Conservation (phyloP, 2,888 invertebrate species). For the Sphaerophoria rueppellii region DNA sequence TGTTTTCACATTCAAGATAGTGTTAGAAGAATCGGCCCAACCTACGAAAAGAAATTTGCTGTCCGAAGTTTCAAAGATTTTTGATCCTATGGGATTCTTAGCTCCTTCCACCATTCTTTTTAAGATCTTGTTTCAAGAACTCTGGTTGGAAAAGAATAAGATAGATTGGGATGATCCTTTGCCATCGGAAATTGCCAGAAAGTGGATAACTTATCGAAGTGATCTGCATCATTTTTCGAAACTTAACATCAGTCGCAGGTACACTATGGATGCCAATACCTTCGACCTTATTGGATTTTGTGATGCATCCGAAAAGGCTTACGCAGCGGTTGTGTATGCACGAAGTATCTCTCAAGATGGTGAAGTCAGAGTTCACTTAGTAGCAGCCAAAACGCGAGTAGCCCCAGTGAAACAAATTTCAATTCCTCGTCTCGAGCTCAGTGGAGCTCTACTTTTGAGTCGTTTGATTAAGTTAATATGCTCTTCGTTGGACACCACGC, state of each 20-base stretch:
- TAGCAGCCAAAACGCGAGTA: conserved; percentile 13
- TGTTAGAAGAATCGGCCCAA: neutral
- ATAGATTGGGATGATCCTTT: conserved; percentile 4
- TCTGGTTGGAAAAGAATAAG: neutral
- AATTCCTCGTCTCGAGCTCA: conserved; percentile 16
- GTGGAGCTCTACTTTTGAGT: conserved; percentile 10
- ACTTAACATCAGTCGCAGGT: conserved; percentile 12
- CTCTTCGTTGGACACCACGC: neutral
- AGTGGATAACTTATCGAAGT: neutral
- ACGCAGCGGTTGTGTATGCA: neutral
- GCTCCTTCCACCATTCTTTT: conserved; percentile 15
- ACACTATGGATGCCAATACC: neutral
- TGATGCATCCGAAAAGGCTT: neutral
- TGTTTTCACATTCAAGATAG: neutral
- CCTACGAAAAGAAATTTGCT: neutral
- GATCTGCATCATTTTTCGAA: neutral
- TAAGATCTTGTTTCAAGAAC: conserved; percentile 4
- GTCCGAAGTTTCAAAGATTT: neutral
- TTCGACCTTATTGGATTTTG: conserved; percentile 32
- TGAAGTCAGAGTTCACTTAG: neutral
- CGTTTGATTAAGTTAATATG: neutral
- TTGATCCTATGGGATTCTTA: conserved; percentile 24
- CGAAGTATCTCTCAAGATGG: neutral
- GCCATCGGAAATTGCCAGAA: neutral
- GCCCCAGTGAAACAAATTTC: conserved; percentile 10